Base-by-base conservation (phyloP, 2,113 vertebrate genomes). In the Rhagologus leucostigma region DNA sequence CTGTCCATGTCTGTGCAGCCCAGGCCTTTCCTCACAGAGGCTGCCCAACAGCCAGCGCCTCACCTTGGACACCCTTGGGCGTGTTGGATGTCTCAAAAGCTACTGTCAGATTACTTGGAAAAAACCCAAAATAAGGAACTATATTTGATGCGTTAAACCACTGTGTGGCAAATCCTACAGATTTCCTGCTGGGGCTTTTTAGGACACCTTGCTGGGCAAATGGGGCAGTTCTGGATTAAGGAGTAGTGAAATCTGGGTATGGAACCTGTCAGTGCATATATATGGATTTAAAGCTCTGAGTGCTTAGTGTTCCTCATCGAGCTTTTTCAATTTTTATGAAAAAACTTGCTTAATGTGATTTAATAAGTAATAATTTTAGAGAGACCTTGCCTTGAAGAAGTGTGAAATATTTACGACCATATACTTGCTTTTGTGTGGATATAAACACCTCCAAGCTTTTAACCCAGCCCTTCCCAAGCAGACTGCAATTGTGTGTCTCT, bases 1-100 rank as follows among this genome's bases (percentile, higher is more conserved):
- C 26, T 42, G 42, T 13, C 29, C 3, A 1, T 13, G 50, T 2
- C 2, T 6, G 32, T 23, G 46, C 53, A 39, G 27, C 27, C 15
- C 52, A 13, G 35, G 22, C 42, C 11, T 33, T 13, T 33, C 22
- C 59, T 37, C 5, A 1, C 13, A 18, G 50, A 35, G 50, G 22
- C 21, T 41, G 29, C 24, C 20, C 24, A 0, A 1, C 39, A 39
- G 32, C 23, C 47, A 15, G 52, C 0, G 0, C 14, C 47, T 63
- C 6, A 0, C 13, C 13, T 20, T 0, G 0, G 22, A 37, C 21
- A 64, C 10, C 6, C n/a, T 0, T 12, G 32, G 11, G 9, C 23
- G 11, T 55, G 27, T 19, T 5, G 4, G 39, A 12, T 52, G 16
- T 21, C 37, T 73, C 27, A 22, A 75, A 68, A 84, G 13, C 14